Evolutionary conservation across 2,113 vertebrate genomes (phyloP), one percentile per base, ranked within the genome.

Genomic region (Dolichallabes microphthalmus): DNA sequence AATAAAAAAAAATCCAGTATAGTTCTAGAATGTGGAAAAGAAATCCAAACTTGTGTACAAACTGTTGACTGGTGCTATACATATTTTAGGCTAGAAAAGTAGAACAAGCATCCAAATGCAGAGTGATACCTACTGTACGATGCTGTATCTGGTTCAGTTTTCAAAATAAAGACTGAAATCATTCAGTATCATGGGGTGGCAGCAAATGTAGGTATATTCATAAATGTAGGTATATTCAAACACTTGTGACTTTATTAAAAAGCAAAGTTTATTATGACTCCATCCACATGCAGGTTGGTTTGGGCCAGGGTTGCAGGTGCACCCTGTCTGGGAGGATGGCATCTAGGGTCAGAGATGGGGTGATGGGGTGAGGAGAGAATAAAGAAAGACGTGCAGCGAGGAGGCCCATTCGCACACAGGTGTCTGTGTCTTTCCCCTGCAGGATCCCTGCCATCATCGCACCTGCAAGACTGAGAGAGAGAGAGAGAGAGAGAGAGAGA

Each of bases 401-500:
- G 5, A 97, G 94, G 14, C 94, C 94, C 94, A 96, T 95, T 69
- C 87, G 88, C 68, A 96, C 92, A 82, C 97, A 97, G 85, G 86
- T 93, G 76, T 95, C 91, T 3, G 95, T 95, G 88, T 96, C 93
- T 8, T 89, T 85, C 4, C 89, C 87, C 81, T 92, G 93, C 4
- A 97, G 89, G 11, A 96, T 91, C 22, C 97, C 97, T 2, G 94
- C 92, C 17, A 97, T 95, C 25, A 97, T 86, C 27, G 94, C 96
- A 32, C 96, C 96, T 88, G 96, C 95, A 87, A 98, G 91, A 90
- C 97, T 98, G 92, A 81, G 68, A 58, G 20, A 52, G 2, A 77
- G 35, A 84, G 8, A 84, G 39, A 53, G 9, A 66, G 14, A 32
- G n/a, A 84, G n/a, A 52, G 2, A 77, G 35, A 84, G 8, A 84